Evolutionary conservation across 2,113 vertebrate species (phyloP).

Genomic region (Sylvilagus bachmani): DNA sequence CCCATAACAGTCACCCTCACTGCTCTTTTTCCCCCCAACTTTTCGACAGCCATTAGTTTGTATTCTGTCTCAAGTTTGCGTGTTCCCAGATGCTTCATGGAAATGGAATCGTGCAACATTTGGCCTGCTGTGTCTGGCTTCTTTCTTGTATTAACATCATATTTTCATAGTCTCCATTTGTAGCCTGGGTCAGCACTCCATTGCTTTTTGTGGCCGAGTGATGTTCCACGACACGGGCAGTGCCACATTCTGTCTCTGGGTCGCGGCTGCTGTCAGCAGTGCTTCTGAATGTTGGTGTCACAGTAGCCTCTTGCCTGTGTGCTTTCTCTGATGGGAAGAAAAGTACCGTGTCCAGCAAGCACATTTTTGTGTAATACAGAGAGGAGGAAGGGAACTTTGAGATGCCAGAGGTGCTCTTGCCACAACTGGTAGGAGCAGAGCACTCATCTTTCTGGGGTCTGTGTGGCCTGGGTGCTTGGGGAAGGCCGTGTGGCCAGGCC

Average conservation of each 20-base stretch:
- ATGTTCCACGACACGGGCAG: background rate
- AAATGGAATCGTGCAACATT: background rate
- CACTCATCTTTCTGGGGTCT: background rate
- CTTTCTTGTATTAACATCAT: background rate
- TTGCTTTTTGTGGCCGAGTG: background rate
- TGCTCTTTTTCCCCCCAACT: background rate
- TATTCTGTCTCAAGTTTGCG: background rate
- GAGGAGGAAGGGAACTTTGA: background rate
- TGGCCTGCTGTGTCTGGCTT: background rate
- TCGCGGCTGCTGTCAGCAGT: background rate
- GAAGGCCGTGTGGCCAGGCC: accelerated
- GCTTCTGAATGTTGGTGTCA: background rate
- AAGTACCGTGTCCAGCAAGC: background rate
- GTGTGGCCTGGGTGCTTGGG: background rate
- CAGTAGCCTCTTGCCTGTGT: background rate
- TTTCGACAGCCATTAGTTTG: background rate
- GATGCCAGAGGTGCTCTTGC: background rate
- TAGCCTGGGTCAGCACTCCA: background rate
- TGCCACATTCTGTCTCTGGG: background rate
- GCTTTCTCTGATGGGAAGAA: background rate
- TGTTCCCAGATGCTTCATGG: background rate
- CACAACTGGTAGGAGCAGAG: background rate
- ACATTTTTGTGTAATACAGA: background rate
- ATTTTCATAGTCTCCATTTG: background rate
- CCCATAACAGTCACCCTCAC: background rate